phyloP scores from a whole-genome alignment of 2,888 invertebrate species.

The Tetranychus piercei region DNA sequence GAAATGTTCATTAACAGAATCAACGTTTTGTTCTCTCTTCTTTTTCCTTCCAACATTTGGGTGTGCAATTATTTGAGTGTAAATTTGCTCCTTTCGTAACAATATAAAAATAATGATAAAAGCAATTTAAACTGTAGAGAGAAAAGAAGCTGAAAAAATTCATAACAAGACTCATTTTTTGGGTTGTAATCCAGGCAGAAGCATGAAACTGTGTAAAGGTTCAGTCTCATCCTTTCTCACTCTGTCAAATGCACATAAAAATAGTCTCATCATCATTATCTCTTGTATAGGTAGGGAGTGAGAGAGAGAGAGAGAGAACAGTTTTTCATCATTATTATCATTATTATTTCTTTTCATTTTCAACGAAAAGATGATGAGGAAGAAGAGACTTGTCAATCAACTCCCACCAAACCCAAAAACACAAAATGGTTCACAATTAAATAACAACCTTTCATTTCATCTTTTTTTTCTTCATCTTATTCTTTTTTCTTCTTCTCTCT shows the following conservation, averaged over 20 bases:
- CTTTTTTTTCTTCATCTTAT: neutral
- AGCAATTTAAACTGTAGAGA: neutral
- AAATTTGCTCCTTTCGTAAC: no score
- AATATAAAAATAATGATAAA: neutral
- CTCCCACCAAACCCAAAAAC: slow-evolving; percentile 1
- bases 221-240: neutral
- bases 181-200: neutral
- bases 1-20: no score
- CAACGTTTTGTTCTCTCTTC: no score
- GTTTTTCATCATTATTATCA: neutral
- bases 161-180: neutral
- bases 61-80: no score
- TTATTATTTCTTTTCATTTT: neutral
- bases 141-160: neutral
- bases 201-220: neutral
- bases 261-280: neutral
- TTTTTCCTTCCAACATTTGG: no score
- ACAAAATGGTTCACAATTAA: neutral
- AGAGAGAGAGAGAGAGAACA: no score
- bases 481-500: neutral
- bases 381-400: neutral
- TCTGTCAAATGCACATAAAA: neutral
- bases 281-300: neutral
- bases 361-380: neutral
- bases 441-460: neutral